These are phyloP conservation scores for Amphiprion percula DNA, from an alignment of 2,113 vertebrate genomes.

Conservation along the genomic window DNA sequence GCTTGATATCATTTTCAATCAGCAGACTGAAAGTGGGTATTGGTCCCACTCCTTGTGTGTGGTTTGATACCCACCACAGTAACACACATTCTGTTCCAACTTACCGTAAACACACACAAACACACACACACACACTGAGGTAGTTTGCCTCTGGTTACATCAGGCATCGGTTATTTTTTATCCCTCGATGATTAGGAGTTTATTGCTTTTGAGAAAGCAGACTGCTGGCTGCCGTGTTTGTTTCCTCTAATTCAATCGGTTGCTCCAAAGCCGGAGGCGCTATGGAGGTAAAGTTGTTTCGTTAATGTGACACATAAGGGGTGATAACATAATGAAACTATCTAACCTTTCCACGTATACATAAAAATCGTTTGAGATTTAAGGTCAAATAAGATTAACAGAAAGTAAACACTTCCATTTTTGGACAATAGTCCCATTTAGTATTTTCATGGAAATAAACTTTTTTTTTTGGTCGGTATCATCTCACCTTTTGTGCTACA, in stretches of 20 bases:
- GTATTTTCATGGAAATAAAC: neutral
- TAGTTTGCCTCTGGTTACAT: slow-evolving; percentile 26
- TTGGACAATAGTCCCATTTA: neutral
- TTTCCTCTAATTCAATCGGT: slow-evolving; percentile 47
- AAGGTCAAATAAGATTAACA: slow-evolving; percentile 12
- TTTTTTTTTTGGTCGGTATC: neutral
- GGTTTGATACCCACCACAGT: neutral
- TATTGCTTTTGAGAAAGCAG: slow-evolving; percentile 44
- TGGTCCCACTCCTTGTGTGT: neutral
- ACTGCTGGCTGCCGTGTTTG: slow-evolving; percentile 22
- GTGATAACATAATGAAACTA: slow-evolving; percentile 42
- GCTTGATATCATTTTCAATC: slow-evolving; percentile 51
- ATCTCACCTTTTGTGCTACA: neutral
- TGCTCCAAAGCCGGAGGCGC: slow-evolving; percentile 20
- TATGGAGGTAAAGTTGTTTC: slow-evolving; percentile 42
- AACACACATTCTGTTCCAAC: neutral
- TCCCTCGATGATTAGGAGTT: slow-evolving; percentile 34
- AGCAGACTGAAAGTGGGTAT: slow-evolving; percentile 15
- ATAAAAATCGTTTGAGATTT: slow-evolving; percentile 50
- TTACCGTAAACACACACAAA: neutral
- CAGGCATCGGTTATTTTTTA: slow-evolving; percentile 16
- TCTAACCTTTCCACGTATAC: slow-evolving; percentile 37
- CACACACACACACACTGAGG: neutral
- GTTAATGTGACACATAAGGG: slow-evolving; percentile 28
- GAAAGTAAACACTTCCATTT: slow-evolving; percentile 19